Evolutionary conservation across 1,140 invertebrate species (phyloP).

Genomic region (Drosophila pachea): DNA sequence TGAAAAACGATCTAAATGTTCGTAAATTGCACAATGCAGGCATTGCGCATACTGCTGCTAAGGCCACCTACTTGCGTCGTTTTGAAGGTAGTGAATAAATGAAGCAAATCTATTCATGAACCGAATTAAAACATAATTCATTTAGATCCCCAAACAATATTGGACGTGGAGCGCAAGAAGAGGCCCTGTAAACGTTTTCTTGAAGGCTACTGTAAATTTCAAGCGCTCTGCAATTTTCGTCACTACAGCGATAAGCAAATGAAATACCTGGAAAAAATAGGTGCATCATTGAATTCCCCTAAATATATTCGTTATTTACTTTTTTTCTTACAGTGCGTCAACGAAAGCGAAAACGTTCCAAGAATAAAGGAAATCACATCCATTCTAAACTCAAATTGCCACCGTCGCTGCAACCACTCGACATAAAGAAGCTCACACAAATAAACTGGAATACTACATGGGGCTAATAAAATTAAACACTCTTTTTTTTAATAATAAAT

Average conservation of each 20-base stretch:
- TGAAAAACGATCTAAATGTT: constrained; percentile 73
- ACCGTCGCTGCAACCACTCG: constrained; percentile 47
- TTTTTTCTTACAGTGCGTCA: constrained; percentile 15
- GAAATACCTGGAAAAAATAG: constrained; percentile 53
- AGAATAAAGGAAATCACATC: constrained; percentile 12
- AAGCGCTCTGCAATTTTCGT: constrained; percentile 58
- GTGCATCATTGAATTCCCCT: constrained; percentile 9
- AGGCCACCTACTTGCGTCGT: constrained; percentile 52
- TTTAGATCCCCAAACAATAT: constrained; percentile 52
- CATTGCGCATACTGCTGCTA: constrained; percentile 58
- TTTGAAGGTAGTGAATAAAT: constrained; percentile 46
- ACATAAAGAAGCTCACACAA: constrained; percentile 29
- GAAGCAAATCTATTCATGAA: too few relatives aligned
- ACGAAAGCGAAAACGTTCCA: constrained; percentile 16
- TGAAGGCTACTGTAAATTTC: constrained; percentile 60
- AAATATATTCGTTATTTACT: background rate
- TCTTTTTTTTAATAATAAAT: background rate
- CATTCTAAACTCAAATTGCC: constrained; percentile 31
- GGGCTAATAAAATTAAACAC: constrained; percentile 33
- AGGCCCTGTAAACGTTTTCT: constrained; percentile 58
- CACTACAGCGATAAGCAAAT: constrained; percentile 60
- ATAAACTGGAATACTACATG: constrained; percentile 33
- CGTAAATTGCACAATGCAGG: constrained; percentile 68
- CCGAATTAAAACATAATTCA: background rate
- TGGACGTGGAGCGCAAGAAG: constrained; percentile 52